These are phyloP conservation scores for Meiosimyza decipiens DNA, from an alignment of 2,888 invertebrate genomes.

Conservation along the genomic window DNA sequence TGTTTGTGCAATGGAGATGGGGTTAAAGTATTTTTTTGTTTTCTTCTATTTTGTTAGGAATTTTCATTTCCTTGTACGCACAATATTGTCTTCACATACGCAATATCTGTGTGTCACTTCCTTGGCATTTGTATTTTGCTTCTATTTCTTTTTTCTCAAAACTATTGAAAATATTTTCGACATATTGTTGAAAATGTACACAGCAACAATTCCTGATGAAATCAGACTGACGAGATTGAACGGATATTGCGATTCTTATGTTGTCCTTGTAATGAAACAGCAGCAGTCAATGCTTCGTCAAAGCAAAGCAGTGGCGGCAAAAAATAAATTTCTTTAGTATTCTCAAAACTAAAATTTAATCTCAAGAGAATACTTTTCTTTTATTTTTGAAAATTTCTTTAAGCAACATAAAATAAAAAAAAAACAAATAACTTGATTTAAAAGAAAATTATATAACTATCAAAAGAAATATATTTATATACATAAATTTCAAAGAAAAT, in stretches of 20 bases:
- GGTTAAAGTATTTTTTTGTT: background rate
- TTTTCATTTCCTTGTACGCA: constrained; percentile 4
- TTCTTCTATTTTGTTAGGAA: background rate
- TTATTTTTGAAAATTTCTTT: too few species aligned
- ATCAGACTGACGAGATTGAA: background rate
- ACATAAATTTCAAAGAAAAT: too few species aligned
- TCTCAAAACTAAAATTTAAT: too few species aligned
- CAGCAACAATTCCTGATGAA: constrained; percentile 1
- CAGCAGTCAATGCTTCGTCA: background rate
- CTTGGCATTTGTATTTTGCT: background rate
- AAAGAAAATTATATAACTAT: too few species aligned
- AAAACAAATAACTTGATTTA: too few species aligned
- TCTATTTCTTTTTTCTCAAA: background rate
- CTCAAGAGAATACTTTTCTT: too few species aligned
- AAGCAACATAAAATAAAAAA: too few species aligned
- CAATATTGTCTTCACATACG: background rate
- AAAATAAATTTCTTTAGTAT: background rate
- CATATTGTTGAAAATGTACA: background rate
- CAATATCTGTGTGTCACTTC: background rate
- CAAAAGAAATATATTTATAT: too few species aligned
- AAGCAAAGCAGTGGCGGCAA: background rate
- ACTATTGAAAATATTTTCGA: background rate
- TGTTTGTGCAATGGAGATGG: too few species aligned
- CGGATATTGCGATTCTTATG: constrained; percentile 13
- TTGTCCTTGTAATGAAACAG: background rate